Conservation (phyloP, 2,888 invertebrate species). For the Nowickia ferox region DNA sequence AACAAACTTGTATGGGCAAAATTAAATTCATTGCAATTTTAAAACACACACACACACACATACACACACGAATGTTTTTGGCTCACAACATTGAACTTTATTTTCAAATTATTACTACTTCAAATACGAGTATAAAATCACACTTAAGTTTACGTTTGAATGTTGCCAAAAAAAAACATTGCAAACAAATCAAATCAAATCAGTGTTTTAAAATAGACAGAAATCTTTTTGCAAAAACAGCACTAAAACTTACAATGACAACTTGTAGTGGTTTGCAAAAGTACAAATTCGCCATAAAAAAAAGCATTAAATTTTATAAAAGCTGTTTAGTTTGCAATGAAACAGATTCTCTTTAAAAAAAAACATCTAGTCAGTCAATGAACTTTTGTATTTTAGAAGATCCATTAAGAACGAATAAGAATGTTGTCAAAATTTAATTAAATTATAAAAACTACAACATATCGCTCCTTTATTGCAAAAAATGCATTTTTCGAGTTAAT, state of each 20-base stretch:
- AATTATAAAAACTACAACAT: not conserved
- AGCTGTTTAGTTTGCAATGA: constrained; percentile 28
- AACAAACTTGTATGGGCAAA: not conserved
- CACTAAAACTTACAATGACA: constrained; percentile 47
- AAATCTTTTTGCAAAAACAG: constrained; percentile 50
- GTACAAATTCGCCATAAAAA: not conserved
- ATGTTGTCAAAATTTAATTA: not conserved
- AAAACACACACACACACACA: too few relatives aligned
- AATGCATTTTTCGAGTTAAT: too few relatives aligned
- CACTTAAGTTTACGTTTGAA: constrained; percentile 48
- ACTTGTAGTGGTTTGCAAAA: constrained; percentile 2
- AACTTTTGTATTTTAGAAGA: constrained; percentile 18
- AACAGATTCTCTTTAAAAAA: not conserved
- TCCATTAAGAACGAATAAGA: not conserved
- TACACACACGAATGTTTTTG: constrained; percentile 8
- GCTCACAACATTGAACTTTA: constrained; percentile 66
- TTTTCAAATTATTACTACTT: constrained; percentile 42
- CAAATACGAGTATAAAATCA: constrained; percentile 42
- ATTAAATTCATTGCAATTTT: constrained; percentile 12
- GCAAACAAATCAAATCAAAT: constrained; percentile 42
- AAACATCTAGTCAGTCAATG: constrained; percentile 30
- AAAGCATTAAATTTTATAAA: constrained; percentile 26
- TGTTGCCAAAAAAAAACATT: constrained; percentile 60
- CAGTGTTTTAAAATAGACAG: constrained; percentile 23
- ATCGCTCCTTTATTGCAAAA: not conserved